Evolutionary conservation across 1,140 invertebrate genomes (phyloP).

Genomic region (Zaprionus kolodkinae): DNA sequence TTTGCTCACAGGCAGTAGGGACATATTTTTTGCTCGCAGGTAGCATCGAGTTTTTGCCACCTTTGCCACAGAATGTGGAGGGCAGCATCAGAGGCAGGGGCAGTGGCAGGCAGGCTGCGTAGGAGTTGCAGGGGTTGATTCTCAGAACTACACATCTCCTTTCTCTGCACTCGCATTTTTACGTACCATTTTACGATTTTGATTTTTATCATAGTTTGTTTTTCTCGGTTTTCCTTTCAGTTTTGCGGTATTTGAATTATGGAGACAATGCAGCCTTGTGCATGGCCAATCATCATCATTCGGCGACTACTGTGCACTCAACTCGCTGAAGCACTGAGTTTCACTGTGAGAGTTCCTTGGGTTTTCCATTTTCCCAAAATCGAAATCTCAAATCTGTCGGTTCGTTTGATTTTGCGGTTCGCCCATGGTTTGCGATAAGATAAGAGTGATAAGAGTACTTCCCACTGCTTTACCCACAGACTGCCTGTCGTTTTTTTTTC

Average conservation of each 20-base stretch:
- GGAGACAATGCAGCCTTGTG: constrained; percentile 60
- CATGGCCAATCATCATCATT: constrained; percentile 63
- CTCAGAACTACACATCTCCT: neutral
- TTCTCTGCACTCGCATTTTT: constrained; percentile 62
- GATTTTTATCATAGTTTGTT: constrained; percentile 66
- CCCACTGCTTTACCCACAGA: constrained; percentile 34
- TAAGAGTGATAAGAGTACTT: neutral
- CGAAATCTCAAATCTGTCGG: constrained; percentile 39
- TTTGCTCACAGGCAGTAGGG: constrained; percentile 64
- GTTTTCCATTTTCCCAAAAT: constrained; percentile 3
- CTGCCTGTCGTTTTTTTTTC: constrained; percentile 63
- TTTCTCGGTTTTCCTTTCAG: constrained; percentile 32
- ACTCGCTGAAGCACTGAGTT: constrained; percentile 20
- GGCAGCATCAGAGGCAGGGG: constrained; percentile 15
- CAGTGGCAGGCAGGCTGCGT: constrained; percentile 33
- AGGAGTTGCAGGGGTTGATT: constrained; percentile 65
- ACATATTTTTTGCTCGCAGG: constrained; percentile 71
- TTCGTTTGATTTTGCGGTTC: constrained; percentile 66
- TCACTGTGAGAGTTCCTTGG: neutral
- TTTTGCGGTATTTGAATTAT: constrained; percentile 70
- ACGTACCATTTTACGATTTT: constrained; percentile 78
- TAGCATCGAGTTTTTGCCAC: constrained; percentile 76
- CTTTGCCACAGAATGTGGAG: constrained; percentile 76
- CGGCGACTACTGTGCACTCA: constrained; percentile 58
- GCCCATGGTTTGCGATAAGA: constrained; percentile 59